Base-by-base conservation (phyloP, 2,888 invertebrate species). In the Alcis repandata region DNA sequence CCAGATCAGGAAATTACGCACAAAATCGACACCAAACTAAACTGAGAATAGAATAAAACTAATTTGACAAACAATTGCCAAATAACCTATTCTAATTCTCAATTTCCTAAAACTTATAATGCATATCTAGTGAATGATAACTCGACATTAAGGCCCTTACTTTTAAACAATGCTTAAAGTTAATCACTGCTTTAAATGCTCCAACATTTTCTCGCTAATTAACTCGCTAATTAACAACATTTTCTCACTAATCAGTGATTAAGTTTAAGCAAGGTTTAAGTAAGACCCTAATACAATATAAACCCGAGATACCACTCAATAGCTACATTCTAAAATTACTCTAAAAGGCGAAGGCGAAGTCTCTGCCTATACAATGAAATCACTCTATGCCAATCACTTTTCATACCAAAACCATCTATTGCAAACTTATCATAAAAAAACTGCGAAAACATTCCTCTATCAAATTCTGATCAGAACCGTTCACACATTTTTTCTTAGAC, bases 331-430 rank as follows among this genome's bases (percentile, higher is more conserved):
- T n/a, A n/a, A n/a, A n/a, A 56, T 13, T 27, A 22, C 33, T 22
- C 3, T 11, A 57, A 60, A 66, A 66, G 65, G 48, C 65, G 43
- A 52, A 46, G 65, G 22, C 52, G 32, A 36, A 66, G 38, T 17
- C 0, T 7, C 3, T 41, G 17, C 10, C 48, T 17, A 58, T n/a
- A 63, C 48, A 10, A 7, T 17, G n/a, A 27, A 27, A 27, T 19
- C 43, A 49, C 40, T 36, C 19, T 4, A 15, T 1, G 7, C 46
- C 41, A 52, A n/a, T 41, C 60, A 40, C 46, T 46, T 57, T 52
- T 57, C 41, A 64, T 17, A 11, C 40, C 6, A 38, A 40, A 36
- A 45, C 27, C 19, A 27, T 4, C 2, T 27, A 59, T 53, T 6
- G 52, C 27, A 6, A 41, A 40, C 19, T 11, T 17, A 6, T 41